Percentiles rank a stretch among this genome's conserved stretches.
Conservation (phyloP, 1,140 invertebrate species). For the Sarcophaga bullata region DNA sequence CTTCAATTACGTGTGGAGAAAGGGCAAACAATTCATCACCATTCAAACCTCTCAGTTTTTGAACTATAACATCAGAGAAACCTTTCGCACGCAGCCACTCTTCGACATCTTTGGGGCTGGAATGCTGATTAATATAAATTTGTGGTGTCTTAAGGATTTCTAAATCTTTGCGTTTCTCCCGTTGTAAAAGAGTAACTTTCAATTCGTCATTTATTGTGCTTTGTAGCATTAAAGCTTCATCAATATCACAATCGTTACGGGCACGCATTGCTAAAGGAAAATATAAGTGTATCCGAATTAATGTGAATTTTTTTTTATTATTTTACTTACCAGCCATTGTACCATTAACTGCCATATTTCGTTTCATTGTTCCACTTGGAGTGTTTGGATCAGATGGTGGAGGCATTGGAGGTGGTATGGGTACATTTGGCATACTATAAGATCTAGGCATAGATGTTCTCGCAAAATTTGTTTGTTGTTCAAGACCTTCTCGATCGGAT, state of each 20-base stretch:
- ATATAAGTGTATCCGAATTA: neutral
- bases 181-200: slow-evolving; percentile 70
- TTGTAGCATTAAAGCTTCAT: slow-evolving; percentile 55
- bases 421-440: slow-evolving; percentile 61
- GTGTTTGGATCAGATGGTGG: slow-evolving; percentile 59
- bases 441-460: slow-evolving; percentile 52
- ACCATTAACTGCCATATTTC: slow-evolving; percentile 53
- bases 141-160: slow-evolving; percentile 77
- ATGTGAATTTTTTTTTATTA: neutral
- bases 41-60: slow-evolving; percentile 73
- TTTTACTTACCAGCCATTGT: slow-evolving; percentile 52
- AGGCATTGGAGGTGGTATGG: slow-evolving; percentile 60
- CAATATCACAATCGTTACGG: slow-evolving; percentile 56
- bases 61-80: slow-evolving; percentile 74
- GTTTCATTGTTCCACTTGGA: slow-evolving; percentile 53
- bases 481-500: slow-evolving; percentile 49
- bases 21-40: slow-evolving; percentile 79
- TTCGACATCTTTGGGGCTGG: slow-evolving; percentile 74
- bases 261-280: slow-evolving; percentile 51
- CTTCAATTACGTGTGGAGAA: slow-evolving; percentile 73
- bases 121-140: slow-evolving; percentile 76
- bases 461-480: slow-evolving; percentile 37
- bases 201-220: slow-evolving; percentile 77
- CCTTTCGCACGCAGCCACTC: slow-evolving; percentile 81
- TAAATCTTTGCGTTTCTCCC: slow-evolving; percentile 70